These are phyloP conservation scores for Cinclus cinclus DNA, from an alignment of 2,113 vertebrate species.

Conservation along the genomic window DNA sequence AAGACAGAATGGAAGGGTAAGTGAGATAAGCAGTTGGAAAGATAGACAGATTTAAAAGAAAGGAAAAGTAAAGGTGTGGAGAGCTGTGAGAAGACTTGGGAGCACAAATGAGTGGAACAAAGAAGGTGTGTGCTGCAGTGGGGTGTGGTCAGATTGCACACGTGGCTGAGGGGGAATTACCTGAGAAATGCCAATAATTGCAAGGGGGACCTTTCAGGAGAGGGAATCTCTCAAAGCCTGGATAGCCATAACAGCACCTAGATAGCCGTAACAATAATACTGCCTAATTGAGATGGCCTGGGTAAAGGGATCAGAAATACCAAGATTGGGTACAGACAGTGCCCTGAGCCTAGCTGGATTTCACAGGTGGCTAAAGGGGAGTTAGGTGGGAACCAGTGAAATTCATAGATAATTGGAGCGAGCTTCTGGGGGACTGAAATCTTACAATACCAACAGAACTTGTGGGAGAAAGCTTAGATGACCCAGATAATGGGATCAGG, in stretches of 20 bases:
- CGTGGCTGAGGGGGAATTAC: not conserved
- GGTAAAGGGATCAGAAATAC: not conserved
- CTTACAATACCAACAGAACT: not conserved
- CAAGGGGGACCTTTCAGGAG: not conserved
- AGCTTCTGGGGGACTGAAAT: not conserved
- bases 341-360: not conserved
- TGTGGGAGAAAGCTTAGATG: not conserved
- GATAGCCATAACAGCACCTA: not conserved
- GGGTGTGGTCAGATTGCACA: not conserved
- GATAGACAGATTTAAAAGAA: not conserved
- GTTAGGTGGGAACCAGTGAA: not conserved
- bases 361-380: not conserved
- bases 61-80: not conserved
- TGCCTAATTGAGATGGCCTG: accelerated
- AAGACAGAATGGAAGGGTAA: not conserved
- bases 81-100: not conserved
- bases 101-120: not conserved
- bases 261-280: not conserved
- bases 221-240: not conserved
- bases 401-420: not conserved
- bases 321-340: not conserved
- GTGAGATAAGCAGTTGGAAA: not conserved
- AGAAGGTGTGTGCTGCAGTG: not conserved
- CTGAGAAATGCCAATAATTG: not conserved
- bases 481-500: not conserved